Evolutionary conservation across 1,140 invertebrate genomes (phyloP).

Genomic region (Anastrepha obliqua): DNA sequence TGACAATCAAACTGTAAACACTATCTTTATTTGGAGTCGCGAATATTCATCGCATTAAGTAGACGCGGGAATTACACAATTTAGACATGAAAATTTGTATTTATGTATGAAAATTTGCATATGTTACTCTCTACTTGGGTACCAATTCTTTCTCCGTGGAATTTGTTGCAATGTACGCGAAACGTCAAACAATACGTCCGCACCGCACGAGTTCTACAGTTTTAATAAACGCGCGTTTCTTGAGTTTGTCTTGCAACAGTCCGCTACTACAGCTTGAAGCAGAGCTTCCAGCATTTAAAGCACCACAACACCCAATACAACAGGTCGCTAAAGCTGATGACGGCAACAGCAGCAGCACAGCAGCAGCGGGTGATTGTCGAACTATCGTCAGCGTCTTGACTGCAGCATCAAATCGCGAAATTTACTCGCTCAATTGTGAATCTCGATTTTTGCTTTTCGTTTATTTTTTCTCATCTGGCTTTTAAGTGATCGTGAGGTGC

Average conservation of each 20-base stretch:
- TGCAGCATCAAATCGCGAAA: slow-evolving; percentile 40
- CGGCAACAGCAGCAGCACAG: background rate
- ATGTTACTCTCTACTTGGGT: too few species aligned
- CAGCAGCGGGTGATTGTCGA: background rate
- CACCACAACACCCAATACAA: background rate
- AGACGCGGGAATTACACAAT: background rate
- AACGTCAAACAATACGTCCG: slow-evolving; percentile 36
- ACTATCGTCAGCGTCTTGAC: background rate
- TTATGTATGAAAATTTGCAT: background rate
- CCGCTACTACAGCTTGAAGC: background rate
- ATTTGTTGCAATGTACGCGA: background rate
- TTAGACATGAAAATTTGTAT: background rate
- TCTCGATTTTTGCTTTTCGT: background rate
- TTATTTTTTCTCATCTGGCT: background rate
- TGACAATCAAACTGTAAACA: background rate
- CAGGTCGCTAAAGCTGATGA: background rate
- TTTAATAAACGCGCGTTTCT: slow-evolving; percentile 49
- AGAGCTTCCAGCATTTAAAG: slow-evolving; percentile 29
- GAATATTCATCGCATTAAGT: background rate
- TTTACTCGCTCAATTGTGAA: background rate
- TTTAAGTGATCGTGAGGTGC: background rate
- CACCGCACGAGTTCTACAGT: slow-evolving; percentile 50
- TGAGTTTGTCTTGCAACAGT: slow-evolving; percentile 22
- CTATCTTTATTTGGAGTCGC: background rate
- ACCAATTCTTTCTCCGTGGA: background rate